Evolutionary conservation across 2,888 invertebrate species (phyloP).

Genomic region (Pachycephus smyrnensis): DNA sequence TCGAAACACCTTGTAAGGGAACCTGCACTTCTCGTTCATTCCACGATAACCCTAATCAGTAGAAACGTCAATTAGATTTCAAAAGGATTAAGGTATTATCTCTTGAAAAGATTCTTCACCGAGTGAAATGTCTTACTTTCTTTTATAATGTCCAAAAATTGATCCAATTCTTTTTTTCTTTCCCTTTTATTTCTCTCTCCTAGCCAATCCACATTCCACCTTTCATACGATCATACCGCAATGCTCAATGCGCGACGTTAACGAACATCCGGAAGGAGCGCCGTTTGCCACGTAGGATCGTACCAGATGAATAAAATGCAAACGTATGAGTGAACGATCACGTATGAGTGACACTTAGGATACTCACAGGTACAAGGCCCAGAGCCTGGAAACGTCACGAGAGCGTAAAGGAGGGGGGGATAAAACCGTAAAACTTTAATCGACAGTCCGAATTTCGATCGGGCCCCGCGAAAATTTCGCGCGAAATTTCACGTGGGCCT

Average conservation of each 20-base stretch:
- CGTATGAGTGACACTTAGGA: not conserved
- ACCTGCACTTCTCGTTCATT: not conserved
- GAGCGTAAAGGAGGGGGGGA: not conserved
- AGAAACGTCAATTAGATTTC: not conserved
- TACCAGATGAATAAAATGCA: not conserved
- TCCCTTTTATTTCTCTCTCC: no score
- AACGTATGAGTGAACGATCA: not conserved
- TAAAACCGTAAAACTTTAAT: not conserved
- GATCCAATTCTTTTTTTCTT: not conserved
- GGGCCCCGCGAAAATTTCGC: not conserved
- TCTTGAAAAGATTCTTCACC: not conserved
- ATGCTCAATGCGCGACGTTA: not conserved
- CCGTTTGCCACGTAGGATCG: not conserved
- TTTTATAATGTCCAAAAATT: not conserved
- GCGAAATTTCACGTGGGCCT: constrained; percentile 16
- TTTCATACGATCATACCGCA: not conserved
- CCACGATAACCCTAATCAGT: not conserved
- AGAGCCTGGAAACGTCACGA: not conserved
- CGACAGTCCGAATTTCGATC: not conserved
- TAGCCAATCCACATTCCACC: not conserved
- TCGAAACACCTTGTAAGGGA: not conserved
- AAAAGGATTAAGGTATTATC: not conserved
- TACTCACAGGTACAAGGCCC: not conserved
- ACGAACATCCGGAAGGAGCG: not conserved
- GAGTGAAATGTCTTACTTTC: not conserved